phyloP scores from a whole-genome alignment of 2,113 vertebrate genomes.

The Odobenus rosmarus region DNA sequence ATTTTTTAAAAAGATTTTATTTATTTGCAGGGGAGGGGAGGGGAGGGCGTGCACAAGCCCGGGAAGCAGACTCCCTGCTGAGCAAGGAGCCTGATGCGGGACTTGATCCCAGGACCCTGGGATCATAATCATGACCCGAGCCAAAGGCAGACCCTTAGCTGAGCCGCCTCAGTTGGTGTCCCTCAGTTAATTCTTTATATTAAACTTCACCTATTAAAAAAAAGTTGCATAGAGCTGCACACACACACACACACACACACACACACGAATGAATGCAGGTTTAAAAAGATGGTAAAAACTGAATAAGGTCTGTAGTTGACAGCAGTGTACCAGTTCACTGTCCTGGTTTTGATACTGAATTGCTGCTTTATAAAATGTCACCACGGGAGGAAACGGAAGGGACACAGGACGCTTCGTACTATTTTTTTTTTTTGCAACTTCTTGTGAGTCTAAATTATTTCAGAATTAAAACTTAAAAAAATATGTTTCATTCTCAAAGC shows the following conservation, averaged over 20 bases:
- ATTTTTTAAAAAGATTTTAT: not conserved
- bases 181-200: not conserved
- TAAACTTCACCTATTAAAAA: not conserved
- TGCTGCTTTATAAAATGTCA: not conserved
- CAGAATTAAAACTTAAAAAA: not conserved
- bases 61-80: not conserved
- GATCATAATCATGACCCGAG: not conserved
- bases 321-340: not conserved
- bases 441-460: not conserved
- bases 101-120: rapidly evolving
- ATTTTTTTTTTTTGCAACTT: not conserved
- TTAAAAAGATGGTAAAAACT: not conserved
- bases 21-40: not conserved
- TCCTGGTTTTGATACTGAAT: not conserved
- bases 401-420: not conserved
- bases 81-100: not conserved
- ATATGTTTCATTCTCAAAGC: not conserved
- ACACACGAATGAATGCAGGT: not conserved
- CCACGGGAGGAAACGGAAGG: not conserved
- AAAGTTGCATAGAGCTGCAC: not conserved
- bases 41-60: not conserved
- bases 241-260: not conserved
- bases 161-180: not conserved
- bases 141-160: not conserved
- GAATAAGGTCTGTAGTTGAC: not conserved